phyloP scores from a whole-genome alignment of 2,888 invertebrate species.

The Imbricaverruca yamaguchii region DNA sequence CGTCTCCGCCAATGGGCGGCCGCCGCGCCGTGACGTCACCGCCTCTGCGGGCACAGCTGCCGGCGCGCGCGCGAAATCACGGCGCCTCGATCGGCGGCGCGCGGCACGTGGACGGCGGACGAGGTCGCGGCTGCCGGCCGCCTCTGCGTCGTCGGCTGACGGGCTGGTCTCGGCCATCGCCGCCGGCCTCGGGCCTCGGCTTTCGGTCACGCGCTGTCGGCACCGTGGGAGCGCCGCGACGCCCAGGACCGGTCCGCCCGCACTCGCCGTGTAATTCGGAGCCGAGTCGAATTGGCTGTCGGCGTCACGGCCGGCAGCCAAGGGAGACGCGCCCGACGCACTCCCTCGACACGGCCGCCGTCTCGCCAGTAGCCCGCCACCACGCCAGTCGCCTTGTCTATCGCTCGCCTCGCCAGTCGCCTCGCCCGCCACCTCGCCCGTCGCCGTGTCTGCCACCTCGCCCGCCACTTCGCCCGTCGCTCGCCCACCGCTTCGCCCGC shows the following conservation, averaged over 20 bases:
- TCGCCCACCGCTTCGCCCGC: too few species aligned
- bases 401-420: too few species aligned
- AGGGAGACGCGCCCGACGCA: background rate
- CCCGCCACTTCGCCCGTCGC: too few species aligned
- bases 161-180: background rate
- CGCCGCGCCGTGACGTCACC: background rate
- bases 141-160: background rate
- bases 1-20: constrained; percentile 12
- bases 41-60: constrained; percentile 5
- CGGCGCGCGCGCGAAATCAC: background rate
- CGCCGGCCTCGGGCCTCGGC: background rate
- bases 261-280: background rate
- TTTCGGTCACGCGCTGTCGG: background rate
- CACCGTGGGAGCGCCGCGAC: background rate
- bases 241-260: background rate
- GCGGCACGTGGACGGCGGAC: background rate
- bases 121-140: background rate
- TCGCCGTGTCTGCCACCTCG: too few species aligned
- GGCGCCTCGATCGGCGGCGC: background rate
- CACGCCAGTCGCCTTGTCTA: too few species aligned
- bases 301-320: constrained; percentile 2
- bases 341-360: too few species aligned
- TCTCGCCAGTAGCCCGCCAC: too few species aligned
- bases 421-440: too few species aligned
- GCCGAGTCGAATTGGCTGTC: background rate